Percentiles rank a stretch among this genome's conserved stretches.
Evolutionary conservation across 2,888 invertebrate genomes (phyloP).

Genomic region (Ormia ochracea): DNA sequence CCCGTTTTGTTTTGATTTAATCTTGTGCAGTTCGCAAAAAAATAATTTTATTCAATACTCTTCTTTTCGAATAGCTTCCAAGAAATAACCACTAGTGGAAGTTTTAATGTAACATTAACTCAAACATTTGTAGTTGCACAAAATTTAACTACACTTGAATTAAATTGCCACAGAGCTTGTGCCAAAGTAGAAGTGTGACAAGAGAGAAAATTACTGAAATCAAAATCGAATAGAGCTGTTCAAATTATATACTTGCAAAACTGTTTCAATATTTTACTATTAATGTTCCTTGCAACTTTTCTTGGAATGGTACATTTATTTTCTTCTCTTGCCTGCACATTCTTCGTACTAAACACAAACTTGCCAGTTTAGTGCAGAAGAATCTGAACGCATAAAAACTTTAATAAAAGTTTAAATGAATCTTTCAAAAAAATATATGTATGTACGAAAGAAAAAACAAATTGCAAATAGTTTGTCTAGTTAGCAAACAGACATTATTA

Average conservation of each 20-base stretch:
- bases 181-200: not conserved
- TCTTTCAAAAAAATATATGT: not conserved
- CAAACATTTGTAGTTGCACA: not conserved
- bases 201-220: not conserved
- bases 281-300: slow-evolving; percentile 38
- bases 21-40: too few relatives aligned
- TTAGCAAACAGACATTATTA: slow-evolving; percentile 41
- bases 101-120: not conserved
- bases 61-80: not conserved
- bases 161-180: not conserved
- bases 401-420: slow-evolving; percentile 13
- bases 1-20: too few relatives aligned
- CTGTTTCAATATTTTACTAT: not conserved
- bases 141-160: not conserved
- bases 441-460: not conserved
- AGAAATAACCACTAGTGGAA: not conserved
- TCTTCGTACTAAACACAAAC: not conserved
- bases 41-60: too few relatives aligned
- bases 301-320: slow-evolving; percentile 23
- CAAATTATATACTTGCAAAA: not conserved
- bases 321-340: not conserved
- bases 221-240: slow-evolving; percentile 11
- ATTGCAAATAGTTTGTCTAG: slow-evolving; percentile 23
- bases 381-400: not conserved
- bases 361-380: not conserved